A percentile compares a stretch with the other conserved stretches of the same genome.
These are phyloP conservation scores for Charina bottae DNA, from an alignment of 2,113 vertebrate species.

Conservation along the genomic window DNA sequence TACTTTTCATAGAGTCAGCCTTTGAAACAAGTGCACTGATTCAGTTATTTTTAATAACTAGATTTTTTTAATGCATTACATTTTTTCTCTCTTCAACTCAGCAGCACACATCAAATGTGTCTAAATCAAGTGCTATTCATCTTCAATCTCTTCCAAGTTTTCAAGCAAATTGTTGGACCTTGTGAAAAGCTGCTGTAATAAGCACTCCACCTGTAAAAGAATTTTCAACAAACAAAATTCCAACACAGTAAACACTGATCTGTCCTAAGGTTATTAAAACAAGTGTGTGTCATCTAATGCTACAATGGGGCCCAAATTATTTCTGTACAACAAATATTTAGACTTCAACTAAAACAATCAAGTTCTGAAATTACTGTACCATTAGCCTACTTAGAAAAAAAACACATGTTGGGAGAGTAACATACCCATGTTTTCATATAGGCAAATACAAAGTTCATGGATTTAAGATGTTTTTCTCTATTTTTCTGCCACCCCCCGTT, in stretches of 20 bases:
- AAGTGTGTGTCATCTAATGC: constrained; percentile 21
- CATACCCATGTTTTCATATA: constrained; percentile 41
- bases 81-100: background rate
- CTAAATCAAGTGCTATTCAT: background rate
- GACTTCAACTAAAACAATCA: background rate
- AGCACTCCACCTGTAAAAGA: background rate
- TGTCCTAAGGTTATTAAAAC: constrained; percentile 1
- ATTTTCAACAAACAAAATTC: constrained; percentile 32
- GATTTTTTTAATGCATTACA: background rate
- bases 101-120: background rate
- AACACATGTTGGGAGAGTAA: background rate
- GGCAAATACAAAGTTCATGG: constrained; percentile 37
- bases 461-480: constrained; percentile 32
- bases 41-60: background rate
- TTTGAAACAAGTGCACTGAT: background rate
- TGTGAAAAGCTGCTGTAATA: background rate
- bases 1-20: background rate
- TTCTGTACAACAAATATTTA: constrained; percentile 1
- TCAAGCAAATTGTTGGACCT: constrained; percentile 3
- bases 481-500: constrained; percentile 25
- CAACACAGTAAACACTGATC: constrained; percentile 32
- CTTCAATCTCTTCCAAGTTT: background rate
- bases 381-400: constrained; percentile 5
- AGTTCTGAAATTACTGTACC: background rate
- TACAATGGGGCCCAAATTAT: background rate